Percentiles rank a stretch among this genome's conserved stretches.
These are phyloP conservation scores for Lapara coniferarum DNA, from an alignment of 2,888 invertebrate genomes.

Conservation along the genomic window DNA sequence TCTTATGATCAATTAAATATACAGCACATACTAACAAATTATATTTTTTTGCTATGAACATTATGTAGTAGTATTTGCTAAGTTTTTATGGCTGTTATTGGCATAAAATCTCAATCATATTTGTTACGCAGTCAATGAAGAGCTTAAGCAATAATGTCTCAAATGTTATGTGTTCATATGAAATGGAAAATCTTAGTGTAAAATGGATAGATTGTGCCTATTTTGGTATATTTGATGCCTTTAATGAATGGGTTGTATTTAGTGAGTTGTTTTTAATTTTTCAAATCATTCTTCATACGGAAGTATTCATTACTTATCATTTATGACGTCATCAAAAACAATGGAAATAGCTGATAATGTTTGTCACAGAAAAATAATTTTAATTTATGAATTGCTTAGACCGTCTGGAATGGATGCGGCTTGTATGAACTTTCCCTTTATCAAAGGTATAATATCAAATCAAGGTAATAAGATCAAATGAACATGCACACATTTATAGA, in stretches of 20 bases:
- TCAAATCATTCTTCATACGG: too few species aligned
- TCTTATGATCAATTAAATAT: slow-evolving; percentile 13
- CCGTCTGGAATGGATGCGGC: too few species aligned
- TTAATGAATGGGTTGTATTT: background rate
- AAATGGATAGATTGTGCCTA: background rate
- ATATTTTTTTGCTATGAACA: background rate
- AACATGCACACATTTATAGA: too few species aligned
- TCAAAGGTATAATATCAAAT: too few species aligned
- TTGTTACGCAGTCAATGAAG: background rate
- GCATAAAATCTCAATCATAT: background rate
- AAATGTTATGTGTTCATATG: background rate
- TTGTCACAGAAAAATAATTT: background rate
- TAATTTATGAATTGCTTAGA: background rate
- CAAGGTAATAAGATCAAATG: too few species aligned
- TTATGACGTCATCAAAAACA: too few species aligned
- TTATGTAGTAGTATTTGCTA: background rate
- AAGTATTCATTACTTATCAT: too few species aligned
- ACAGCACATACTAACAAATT: background rate
- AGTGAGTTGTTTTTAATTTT: too few species aligned
- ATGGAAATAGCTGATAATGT: background rate
- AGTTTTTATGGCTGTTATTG: background rate
- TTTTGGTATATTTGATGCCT: background rate
- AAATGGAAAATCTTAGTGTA: too few species aligned
- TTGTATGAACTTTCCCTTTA: too few species aligned
- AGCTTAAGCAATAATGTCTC: background rate